A percentile compares a stretch with the other conserved stretches of the same genome.
These are phyloP conservation scores for Choreutis nemorana DNA, from an alignment of 2,888 invertebrate genomes.

Conservation along the genomic window DNA sequence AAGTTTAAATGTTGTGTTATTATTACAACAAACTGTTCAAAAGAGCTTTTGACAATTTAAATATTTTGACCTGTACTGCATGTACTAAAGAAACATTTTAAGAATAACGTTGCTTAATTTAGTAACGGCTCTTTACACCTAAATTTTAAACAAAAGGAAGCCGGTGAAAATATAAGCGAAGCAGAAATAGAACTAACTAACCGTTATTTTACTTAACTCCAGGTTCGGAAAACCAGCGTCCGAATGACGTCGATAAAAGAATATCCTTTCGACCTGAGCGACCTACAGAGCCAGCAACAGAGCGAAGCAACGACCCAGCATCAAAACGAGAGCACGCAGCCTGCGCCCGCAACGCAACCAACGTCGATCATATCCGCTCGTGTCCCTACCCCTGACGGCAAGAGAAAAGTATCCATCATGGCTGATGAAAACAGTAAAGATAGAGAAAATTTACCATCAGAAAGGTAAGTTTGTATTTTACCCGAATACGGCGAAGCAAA, in stretches of 20 bases:
- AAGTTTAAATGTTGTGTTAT: too few relatives aligned
- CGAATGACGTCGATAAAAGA: slow-evolving; percentile 63
- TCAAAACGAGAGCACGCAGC: slow-evolving; percentile 10
- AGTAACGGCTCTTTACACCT: too few relatives aligned
- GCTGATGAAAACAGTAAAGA: slow-evolving; percentile 65
- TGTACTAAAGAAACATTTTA: too few relatives aligned
- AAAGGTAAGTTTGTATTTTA: slow-evolving; percentile 49
- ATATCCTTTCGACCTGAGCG: slow-evolving; percentile 59
- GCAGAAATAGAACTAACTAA: too few relatives aligned
- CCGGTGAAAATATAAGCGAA: too few relatives aligned
- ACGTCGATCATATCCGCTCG: slow-evolving; percentile 7
- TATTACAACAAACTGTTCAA: too few relatives aligned
- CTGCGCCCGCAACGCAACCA: slow-evolving; percentile 10
- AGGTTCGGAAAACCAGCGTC: slow-evolving; percentile 60
- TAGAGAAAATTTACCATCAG: slow-evolving; percentile 72
- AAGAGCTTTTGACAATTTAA: too few relatives aligned
- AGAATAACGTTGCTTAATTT: too few relatives aligned
- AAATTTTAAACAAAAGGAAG: too few relatives aligned
- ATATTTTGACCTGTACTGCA: too few relatives aligned
- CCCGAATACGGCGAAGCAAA: too few relatives aligned
- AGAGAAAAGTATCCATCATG: slow-evolving; percentile 70
- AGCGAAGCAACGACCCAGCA: slow-evolving; percentile 16
- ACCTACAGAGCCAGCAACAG: slow-evolving; percentile 34
- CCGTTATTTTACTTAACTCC: slow-evolving; percentile 15
- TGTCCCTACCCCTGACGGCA: slow-evolving; percentile 38